Evolutionary conservation across 2,888 invertebrate species (phyloP).

Genomic region (Mythimna impura): DNA sequence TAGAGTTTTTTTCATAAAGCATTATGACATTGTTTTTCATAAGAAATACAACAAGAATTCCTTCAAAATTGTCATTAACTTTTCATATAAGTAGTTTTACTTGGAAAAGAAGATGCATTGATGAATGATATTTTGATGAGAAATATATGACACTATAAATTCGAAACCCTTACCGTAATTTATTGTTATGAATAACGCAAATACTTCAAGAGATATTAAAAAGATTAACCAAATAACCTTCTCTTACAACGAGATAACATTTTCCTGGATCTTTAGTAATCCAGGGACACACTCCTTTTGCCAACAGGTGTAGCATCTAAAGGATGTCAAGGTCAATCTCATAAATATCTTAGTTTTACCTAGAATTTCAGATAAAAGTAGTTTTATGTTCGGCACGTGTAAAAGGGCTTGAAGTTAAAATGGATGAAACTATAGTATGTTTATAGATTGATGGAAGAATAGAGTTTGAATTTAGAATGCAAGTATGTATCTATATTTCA

Average conservation of each 20-base stretch:
- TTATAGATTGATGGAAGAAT: neutral
- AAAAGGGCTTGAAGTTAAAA: neutral
- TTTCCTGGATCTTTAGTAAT: slow-evolving; percentile 25
- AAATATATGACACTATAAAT: neutral
- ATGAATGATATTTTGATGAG: neutral
- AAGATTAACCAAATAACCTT: neutral
- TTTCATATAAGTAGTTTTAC: no score
- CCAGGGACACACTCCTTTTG: slow-evolving; percentile 14
- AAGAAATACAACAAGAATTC: neutral
- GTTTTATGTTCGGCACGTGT: slow-evolving; percentile 9
- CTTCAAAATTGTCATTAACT: neutral
- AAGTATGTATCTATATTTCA: neutral
- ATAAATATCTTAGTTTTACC: slow-evolving; percentile 34
- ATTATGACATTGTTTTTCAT: neutral
- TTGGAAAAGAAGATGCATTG: no score
- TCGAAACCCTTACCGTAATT: neutral
- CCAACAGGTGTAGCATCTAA: slow-evolving; percentile 24
- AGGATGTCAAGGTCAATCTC: slow-evolving; percentile 46
- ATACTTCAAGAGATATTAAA: neutral
- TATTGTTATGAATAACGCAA: neutral
- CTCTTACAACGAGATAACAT: neutral
- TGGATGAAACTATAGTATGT: neutral
- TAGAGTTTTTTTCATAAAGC: neutral
- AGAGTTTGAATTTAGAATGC: neutral
- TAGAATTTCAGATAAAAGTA: slow-evolving; percentile 15